Evolutionary conservation across 2,113 vertebrate genomes (phyloP), one percentile per base, ranked within the genome.

Genomic region (Manacus vitellinus): DNA sequence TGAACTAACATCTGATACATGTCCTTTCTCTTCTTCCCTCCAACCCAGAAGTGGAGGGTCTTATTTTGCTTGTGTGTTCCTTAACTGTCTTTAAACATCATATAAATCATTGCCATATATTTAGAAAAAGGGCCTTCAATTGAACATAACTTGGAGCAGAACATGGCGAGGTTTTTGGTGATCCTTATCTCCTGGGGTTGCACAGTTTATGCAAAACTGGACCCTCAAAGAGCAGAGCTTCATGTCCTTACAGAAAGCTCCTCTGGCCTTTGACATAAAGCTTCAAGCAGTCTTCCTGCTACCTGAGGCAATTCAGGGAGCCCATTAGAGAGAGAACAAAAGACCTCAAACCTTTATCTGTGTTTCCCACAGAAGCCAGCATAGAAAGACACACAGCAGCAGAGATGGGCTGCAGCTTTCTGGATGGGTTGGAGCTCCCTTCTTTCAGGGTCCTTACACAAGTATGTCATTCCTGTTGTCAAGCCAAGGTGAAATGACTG

Each of bases 121-220:
- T 91, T 61, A 78, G 43, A 68, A 88, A 56, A 87, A 75, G 23
- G 44, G 85, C 35, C 14, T 78, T 61, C 44, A 37, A 3, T 5
- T 59, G 33, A 87, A 89, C 20, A 37, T 72, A 94, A 67, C 27
- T 85, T 78, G 52, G 27, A 95, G 33, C 66, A 91, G 28, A 87
- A 17, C 55, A 55, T 27, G 22, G 68, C 8, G 39, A 92, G 33
- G 25, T 71, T 10, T 89, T 28, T 35, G 9, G 22, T 28, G 25
- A 90, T 89, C 39, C 17, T 56, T 78, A 78, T 52, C 51, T 59
- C 39, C 43, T 47, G 16, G 24, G 28, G 44, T 61, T 88, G 62
- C 30, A 85, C 24, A 65, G 76, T 63, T 52, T 25, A 44, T n/a
- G 30, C 79, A 81, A 84, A 94, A 92, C 33, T 43, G 27, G 73